Evolutionary conservation across 2,797 vertebrate species (phyloP), one percentile per base, ranked within the genome.

Genomic region (Vireo griseus): DNA sequence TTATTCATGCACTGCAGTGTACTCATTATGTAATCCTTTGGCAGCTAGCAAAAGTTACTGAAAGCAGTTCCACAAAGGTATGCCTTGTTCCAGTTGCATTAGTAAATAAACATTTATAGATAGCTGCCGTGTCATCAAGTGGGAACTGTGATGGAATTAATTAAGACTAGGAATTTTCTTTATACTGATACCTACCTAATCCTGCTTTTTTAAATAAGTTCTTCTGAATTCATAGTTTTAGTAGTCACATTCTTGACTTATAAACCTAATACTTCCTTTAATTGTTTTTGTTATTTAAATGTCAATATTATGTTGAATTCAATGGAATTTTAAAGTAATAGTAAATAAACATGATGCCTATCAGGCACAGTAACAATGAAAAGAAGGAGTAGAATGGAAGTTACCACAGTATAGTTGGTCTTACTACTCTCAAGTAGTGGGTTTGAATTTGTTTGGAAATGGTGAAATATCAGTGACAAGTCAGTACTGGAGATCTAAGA

Each of bases 11-110:
- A 68, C 98, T 99, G 97, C 99, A 99, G 97, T 99, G 99, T 97
- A 99, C 99, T 95, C 99, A 99, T 98, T 99, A 99, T 91, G 99
- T 99, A 90, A 99, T 99, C 96, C 98, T 99, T 92, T 99, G 99
- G 99, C 98, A 99, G 95, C 98, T 99, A 96, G 99, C 99, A 91
- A 99, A 99, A 96, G 97, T 99, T 77, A 99, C 99, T 19, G 99
- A 99, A 95, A 99, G 99, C 96, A 98, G 98, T 96, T 99, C 98
- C 86, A 98, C 98, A 97, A 99, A 99, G 98, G 99, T 99, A 97
- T 94, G 96, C 92, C 74, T 29, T 92, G 31, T 52, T 95, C 88
- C 33, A n/a, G 2, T 50, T 50, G 7, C 51, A 2, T 85, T 88
- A 28, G 79, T 51, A 81, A 90, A 83, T 76, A 78, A 66, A 84